Evolutionary conservation across 2,888 invertebrate genomes (phyloP), one percentile per base, ranked within the genome.

Genomic region (Lumbricus terrestris): DNA sequence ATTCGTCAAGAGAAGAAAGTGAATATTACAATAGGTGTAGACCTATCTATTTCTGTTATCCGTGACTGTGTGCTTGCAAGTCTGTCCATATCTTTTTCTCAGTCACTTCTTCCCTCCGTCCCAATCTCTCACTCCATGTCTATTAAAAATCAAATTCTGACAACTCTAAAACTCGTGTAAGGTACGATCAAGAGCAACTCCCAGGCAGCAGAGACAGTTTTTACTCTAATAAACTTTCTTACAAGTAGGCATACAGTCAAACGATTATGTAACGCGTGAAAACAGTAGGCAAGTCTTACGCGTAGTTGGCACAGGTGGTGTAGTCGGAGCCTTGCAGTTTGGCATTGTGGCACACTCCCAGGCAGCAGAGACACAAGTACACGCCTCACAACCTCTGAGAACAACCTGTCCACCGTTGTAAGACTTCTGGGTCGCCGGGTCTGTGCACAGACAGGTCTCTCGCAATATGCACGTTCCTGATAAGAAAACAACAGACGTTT

Each of bases 381-480:
- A 89, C 18, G 89, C 89, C 34, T 34, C 29, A 23, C 89, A 89
- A 33, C n/a, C 69, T 47, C 54, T 54, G 54, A 89, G 33, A 23
- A 89, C 33, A 23, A 47, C 42, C 5, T 90, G 85, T 54, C 90
- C 91, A 33, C 89, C 83, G 6, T 38, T 40, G 83, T 90, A 90
- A 20, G 88, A 69, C 42, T 33, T 88, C 23, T 89, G 83, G 1
- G 91, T 89, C 29, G 23, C 82, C 0, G 88, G 54, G 38, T 91
- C 91, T 16, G 89, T 90, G 88, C 91, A 91, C 40, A 1, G 82
- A 37, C 89, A 88, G 34, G 40, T 34, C 38, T 89, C 83, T 15
- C 82, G 34, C 35, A 69, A 23, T 20, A 89, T 54, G 82, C 91
- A 91, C 33, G 40, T 23, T 35, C 91, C 91, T 91, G 88, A 15